Evolutionary conservation across 2,113 vertebrate species (phyloP), one percentile per base, ranked within the genome.

Genomic region (Tachuris rubrigastra): DNA sequence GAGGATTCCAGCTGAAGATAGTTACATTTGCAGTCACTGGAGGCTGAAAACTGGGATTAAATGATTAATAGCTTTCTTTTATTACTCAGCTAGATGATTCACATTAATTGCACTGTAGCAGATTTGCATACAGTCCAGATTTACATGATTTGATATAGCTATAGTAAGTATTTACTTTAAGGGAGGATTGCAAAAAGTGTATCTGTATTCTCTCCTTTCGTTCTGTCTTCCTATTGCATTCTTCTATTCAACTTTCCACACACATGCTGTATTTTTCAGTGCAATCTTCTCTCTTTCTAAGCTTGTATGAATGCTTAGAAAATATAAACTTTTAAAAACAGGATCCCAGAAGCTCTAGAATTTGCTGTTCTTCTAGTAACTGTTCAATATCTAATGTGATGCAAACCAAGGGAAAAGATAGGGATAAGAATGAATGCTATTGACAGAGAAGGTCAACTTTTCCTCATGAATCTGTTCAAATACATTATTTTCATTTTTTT

Each of bases 1-100:
- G 90, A 89, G 41, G 56, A 84, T 81, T 97, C 80, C 92, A 89
- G 79, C n/a, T 93, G 90, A 97, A 84, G 31, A 90, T 41, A 89
- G 42, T 81, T 85, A 91, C 52, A 68, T 90, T 75, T 96, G 30
- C 42, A 93, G n/a, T 60, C 65, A 78, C 47, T 68, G n/a, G 68
- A 81, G 76, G 60, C 20, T 92, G 60, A 92, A 94, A 91, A 83
- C 20, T 74, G 12, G 25, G 47, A 92, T 75, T 86, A 80, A 92
- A 59, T 81, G 39, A 86, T 87, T 92, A 90, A 81, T 71, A 77
- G 39, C 30, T 86, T 90, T 84, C 55, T 75, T 89, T 87, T 86
- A 44, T 86, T 89, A 58, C 76, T 63, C 52, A 90, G 13, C 10
- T 86, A n/a, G 72, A 69, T 89, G 80, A 93, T 74, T 90, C 49